phyloP scores from a whole-genome alignment of 2,113 vertebrate genomes.

The Mus spicilegus region DNA sequence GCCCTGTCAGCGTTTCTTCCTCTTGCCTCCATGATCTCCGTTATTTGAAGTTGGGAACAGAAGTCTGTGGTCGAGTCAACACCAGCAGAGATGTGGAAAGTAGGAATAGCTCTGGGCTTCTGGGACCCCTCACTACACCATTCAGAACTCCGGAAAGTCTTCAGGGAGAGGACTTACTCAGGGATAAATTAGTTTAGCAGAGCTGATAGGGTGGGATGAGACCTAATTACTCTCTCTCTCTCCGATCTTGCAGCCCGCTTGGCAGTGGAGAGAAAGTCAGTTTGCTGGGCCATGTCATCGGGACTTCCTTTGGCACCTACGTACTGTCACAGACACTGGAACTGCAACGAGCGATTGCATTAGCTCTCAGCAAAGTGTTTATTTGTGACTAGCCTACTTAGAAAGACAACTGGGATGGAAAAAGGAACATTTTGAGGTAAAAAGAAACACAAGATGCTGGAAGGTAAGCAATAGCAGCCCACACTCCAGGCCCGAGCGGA shows the following conservation, averaged over 20 bases:
- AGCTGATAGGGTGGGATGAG: not conserved
- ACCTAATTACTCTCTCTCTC: not conserved
- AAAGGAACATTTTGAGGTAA: slow-evolving; percentile 21
- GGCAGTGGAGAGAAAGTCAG: not conserved
- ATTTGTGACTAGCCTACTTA: slow-evolving; percentile 45
- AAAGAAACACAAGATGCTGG: slow-evolving; percentile 32
- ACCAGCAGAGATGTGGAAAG: not conserved
- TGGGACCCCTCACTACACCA: not conserved
- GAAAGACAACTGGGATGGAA: slow-evolving; percentile 45
- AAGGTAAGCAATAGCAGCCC: slow-evolving; percentile 10
- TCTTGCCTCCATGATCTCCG: not conserved
- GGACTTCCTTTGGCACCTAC: not conserved
- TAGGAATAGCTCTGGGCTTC: slow-evolving; percentile 9
- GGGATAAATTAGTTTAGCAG: not conserved
- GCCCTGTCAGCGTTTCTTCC: slow-evolving; percentile 77
- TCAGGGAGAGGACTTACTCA: not conserved
- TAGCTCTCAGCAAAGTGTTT: not conserved
- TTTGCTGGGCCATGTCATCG: not conserved
- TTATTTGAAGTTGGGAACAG: slow-evolving; percentile 54
- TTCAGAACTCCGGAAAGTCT: not conserved
- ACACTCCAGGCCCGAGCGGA: not conserved
- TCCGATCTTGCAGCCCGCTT: not conserved
- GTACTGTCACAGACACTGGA: not conserved
- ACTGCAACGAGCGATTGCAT: not conserved
- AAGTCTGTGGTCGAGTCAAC: slow-evolving; percentile 35